Evolutionary conservation across 2,797 vertebrate genomes (phyloP).

Genomic region (Heterohyrax brucei): DNA sequence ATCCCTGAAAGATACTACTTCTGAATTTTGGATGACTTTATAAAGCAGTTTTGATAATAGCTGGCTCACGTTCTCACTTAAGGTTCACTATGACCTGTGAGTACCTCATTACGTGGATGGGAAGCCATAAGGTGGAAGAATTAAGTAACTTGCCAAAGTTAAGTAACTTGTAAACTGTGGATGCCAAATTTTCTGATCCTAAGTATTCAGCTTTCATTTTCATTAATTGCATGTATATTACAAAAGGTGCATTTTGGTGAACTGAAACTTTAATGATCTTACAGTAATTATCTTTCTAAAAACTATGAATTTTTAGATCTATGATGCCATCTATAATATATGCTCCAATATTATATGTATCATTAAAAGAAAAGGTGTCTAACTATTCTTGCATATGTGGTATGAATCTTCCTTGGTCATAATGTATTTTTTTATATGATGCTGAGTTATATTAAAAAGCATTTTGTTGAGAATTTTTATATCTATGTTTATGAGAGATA

Average conservation of each 20-base stretch:
- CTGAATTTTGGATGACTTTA: neutral
- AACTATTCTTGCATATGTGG: too few species aligned
- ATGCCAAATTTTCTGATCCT: neutral
- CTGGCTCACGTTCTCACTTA: neutral
- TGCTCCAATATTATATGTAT: neutral
- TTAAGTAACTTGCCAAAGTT: neutral
- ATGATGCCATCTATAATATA: neutral
- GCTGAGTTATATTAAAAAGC: too few species aligned
- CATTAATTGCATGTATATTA: neutral
- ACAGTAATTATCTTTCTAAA: neutral
- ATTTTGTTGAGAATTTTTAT: too few species aligned
- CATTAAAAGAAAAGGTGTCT: neutral
- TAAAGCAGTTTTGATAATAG: neutral
- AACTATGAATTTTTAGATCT: neutral
- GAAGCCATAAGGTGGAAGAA: neutral
- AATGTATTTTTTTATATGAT: too few species aligned
- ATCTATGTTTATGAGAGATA: too few species aligned
- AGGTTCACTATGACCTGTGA: neutral
- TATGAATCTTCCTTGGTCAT: too few species aligned
- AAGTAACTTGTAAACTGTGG: neutral
- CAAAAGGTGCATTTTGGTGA: neutral
- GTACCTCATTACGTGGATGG: neutral
- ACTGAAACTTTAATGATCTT: neutral
- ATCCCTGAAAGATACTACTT: neutral
- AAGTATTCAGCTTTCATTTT: neutral